Percentiles rank a stretch among this genome's conserved stretches.
phyloP scores from a whole-genome alignment of 2,797 vertebrate genomes.

The Coilia nasus region DNA sequence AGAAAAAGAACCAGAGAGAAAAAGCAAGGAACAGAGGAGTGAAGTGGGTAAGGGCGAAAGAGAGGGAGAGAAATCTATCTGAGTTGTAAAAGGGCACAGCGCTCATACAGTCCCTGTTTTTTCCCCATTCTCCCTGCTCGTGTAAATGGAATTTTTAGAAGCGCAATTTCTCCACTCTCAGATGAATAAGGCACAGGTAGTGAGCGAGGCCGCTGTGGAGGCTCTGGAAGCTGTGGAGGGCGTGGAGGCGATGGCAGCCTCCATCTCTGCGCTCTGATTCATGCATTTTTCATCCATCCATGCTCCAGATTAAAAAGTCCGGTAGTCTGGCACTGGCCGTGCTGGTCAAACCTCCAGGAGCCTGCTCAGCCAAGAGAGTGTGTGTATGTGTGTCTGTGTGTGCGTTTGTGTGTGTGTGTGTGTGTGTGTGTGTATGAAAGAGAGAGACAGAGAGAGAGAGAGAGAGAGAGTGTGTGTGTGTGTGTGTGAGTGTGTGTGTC shows the following conservation, averaged over 20 bases:
- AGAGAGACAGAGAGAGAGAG: too few species aligned
- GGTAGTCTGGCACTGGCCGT: not conserved
- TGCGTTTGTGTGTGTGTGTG: too few species aligned
- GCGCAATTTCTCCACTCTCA: not conserved
- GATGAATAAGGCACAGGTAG: not conserved
- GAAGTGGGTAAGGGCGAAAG: too few species aligned
- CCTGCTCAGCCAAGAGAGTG: not conserved
- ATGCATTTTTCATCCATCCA: not conserved
- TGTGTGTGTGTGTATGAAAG: too few species aligned
- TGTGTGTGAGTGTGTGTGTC: too few species aligned
- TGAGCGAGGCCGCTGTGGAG: not conserved
- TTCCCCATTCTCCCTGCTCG: not conserved
- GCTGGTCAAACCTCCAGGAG: not conserved
- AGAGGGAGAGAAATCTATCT: not conserved
- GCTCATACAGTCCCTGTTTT: not conserved
- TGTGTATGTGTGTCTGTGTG: too few species aligned
- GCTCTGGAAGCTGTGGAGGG: not conserved
- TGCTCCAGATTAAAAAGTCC: not conserved
- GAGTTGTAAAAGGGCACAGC: not conserved
- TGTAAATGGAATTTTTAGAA: slow-evolving; percentile 25
- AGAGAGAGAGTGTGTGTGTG: too few species aligned
- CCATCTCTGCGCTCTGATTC: not conserved
- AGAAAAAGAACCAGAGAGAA: not conserved
- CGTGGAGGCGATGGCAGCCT: not conserved
- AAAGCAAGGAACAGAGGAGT: not conserved